Evolutionary conservation across 2,888 invertebrate species (phyloP).

Genomic region (Stenoptilia bipunctidactyla): DNA sequence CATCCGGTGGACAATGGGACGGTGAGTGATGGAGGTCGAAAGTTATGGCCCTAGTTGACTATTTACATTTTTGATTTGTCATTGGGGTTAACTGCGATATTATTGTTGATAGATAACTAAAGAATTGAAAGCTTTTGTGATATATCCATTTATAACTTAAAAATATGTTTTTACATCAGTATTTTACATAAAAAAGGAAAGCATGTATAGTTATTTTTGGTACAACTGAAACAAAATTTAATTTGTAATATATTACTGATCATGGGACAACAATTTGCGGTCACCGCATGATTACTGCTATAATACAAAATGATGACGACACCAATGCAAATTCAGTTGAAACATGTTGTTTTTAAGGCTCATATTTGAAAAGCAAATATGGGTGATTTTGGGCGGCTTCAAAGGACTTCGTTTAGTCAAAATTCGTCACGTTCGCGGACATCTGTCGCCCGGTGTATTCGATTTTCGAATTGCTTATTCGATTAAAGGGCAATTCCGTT

Average conservation of each 20-base stretch:
- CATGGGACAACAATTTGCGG: conserved; percentile 71
- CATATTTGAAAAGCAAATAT: neutral
- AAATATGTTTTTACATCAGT: no score
- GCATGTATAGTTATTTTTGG: no score
- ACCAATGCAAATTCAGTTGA: conserved; percentile 20
- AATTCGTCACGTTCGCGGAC: conserved; percentile 69
- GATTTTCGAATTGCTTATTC: conserved; percentile 19
- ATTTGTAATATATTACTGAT: conserved; percentile 67
- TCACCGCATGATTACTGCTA: conserved; percentile 66
- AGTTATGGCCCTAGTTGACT: conserved; percentile 24
- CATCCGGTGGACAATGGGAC: conserved; percentile 50
- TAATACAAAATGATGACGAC: conserved; percentile 34
- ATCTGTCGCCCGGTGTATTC: conserved; percentile 65
- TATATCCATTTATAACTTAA: no score
- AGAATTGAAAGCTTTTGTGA: no score
- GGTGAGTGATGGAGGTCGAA: conserved; percentile 44
- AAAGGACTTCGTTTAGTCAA: conserved; percentile 35
- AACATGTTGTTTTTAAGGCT: neutral
- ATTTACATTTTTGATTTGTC: conserved; percentile 24
- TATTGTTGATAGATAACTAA: neutral
- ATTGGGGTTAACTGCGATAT: conserved; percentile 18
- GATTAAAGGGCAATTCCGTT: neutral
- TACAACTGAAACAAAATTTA: conserved; percentile 47
- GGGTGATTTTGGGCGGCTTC: neutral
- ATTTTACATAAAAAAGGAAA: no score